phyloP scores from a whole-genome alignment of 2,888 invertebrate species.

The Nyleta sp. region DNA sequence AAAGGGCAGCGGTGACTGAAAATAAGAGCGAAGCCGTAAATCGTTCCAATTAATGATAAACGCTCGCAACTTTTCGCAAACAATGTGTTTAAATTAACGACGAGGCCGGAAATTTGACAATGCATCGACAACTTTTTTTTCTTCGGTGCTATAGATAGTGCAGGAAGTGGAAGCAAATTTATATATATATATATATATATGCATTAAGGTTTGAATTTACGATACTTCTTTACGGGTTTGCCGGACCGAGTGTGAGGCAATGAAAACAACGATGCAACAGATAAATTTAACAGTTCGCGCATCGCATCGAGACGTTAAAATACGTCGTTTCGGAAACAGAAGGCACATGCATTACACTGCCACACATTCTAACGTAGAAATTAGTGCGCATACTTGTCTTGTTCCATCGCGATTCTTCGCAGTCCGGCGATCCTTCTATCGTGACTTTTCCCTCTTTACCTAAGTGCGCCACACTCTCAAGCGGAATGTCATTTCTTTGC shows the following conservation, averaged over 20 bases:
- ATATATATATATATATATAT: too few relatives aligned
- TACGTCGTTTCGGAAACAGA: constrained; percentile 43
- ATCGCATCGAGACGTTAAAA: constrained; percentile 54
- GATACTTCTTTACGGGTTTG: constrained; percentile 42
- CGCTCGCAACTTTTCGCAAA: constrained; percentile 1
- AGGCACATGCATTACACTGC: too few relatives aligned
- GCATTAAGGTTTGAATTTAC: constrained; percentile 51
- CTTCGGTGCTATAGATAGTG: too few relatives aligned
- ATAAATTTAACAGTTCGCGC: constrained; percentile 55
- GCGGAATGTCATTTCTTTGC: constrained; percentile 63
- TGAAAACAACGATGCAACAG: constrained; percentile 59
- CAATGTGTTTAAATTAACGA: constrained; percentile 34
- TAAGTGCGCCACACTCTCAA: constrained; percentile 52
- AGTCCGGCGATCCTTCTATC: too few relatives aligned
- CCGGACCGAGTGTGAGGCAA: too few relatives aligned
- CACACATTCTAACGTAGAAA: too few relatives aligned
- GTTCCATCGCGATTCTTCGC: constrained; percentile 44
- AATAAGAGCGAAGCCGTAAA: too few relatives aligned
- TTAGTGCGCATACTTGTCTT: constrained; percentile 38
- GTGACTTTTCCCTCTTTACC: constrained; percentile 26
- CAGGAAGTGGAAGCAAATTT: too few relatives aligned
- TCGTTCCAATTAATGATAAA: too few relatives aligned
- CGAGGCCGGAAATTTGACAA: constrained; percentile 17
- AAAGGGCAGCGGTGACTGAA: too few relatives aligned
- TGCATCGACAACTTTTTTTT: too few relatives aligned